Evolutionary conservation across 2,113 vertebrate genomes (phyloP).

Genomic region (Lasiurus borealis): DNA sequence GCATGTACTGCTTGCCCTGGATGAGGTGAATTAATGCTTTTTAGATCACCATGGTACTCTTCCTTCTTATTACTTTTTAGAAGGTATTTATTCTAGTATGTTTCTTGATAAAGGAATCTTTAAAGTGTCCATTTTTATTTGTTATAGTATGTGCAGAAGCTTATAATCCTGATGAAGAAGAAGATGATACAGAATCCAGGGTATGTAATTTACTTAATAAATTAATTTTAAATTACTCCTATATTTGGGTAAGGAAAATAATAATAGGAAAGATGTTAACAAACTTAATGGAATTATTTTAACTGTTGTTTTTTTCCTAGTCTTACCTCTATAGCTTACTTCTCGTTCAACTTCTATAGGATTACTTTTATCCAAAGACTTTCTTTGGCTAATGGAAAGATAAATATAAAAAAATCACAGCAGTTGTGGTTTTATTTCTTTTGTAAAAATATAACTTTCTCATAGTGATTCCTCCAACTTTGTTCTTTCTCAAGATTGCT

Average conservation of each 20-base stretch:
- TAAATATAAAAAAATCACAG: constrained; percentile 8
- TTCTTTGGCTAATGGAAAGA: constrained; percentile 27
- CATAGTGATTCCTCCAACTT: not conserved
- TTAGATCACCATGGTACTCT: not conserved
- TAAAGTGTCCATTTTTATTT: constrained; percentile 73
- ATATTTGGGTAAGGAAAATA: not conserved
- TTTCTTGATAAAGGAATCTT: constrained; percentile 61
- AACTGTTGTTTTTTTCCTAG: not conserved
- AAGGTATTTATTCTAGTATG: not conserved
- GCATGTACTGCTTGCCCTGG: not conserved
- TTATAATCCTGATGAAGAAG: constrained; percentile 99
- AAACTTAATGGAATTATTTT: constrained; percentile 6
- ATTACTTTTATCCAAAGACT: constrained; percentile 16
- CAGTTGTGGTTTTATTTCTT: constrained; percentile 37
- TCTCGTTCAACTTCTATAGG: not conserved
- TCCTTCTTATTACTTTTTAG: constrained; percentile 43
- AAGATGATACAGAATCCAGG: constrained; percentile 95
- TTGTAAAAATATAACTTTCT: constrained; percentile 39
- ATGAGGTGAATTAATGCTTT: constrained; percentile 37
- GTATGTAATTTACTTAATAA: constrained; percentile 86
- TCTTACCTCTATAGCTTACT: constrained; percentile 18
- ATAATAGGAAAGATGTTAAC: constrained; percentile 3
- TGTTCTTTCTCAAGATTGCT: not conserved
- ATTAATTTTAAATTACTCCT: constrained; percentile 12
- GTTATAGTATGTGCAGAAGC: constrained; percentile 97